Conservation (phyloP, 2,113 vertebrate species). For the Chamaea fasciata region DNA sequence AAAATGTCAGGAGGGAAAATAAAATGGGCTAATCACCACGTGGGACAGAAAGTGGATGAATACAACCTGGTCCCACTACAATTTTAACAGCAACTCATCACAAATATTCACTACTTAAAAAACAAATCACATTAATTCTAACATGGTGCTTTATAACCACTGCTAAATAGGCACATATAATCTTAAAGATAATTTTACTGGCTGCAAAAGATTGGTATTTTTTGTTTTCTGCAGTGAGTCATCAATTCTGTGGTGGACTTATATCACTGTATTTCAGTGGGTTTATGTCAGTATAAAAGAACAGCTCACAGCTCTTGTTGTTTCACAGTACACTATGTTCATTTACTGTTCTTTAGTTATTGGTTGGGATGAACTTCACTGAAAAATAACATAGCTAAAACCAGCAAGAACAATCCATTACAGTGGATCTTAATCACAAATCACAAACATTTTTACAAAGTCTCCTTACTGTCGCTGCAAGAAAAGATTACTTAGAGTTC, state of each 20-base stretch:
- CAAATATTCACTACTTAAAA: neutral
- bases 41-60: neutral
- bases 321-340: neutral
- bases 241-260: neutral
- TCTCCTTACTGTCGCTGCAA: neutral
- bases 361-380: neutral
- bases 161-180: rapidly evolving
- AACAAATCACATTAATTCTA: neutral
- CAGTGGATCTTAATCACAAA: neutral
- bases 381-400: neutral
- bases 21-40: neutral
- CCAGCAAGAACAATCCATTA: neutral
- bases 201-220: rapidly evolving
- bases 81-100: neutral
- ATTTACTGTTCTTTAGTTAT: neutral
- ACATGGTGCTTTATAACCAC: neutral
- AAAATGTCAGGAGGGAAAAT: neutral
- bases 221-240: neutral
- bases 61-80: neutral
- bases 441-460: neutral
- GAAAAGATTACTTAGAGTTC: neutral
- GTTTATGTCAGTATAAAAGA: neutral
- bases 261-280: neutral
- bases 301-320: neutral
- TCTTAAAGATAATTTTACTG: neutral